Evolutionary conservation across 1,140 invertebrate species (phyloP).

Genomic region (Cyphomyrmex costatus): DNA sequence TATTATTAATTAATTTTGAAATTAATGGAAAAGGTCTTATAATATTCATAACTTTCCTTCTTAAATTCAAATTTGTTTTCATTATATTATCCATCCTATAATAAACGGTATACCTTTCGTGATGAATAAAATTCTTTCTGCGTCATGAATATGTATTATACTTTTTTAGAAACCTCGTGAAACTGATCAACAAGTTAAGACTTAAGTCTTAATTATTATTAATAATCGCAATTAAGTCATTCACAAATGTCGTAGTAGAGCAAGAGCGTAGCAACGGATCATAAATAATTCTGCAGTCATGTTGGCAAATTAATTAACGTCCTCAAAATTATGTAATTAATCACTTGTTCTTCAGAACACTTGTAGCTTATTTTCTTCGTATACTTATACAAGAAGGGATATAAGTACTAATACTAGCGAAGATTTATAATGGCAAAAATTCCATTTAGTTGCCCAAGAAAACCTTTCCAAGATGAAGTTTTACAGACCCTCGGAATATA

Average conservation of each 20-base stretch:
- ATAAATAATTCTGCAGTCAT: constrained; percentile 35
- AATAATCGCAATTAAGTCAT: constrained; percentile 2
- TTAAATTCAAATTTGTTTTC: neutral
- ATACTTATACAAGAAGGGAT: neutral
- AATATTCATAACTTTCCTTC: neutral
- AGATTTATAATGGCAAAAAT: constrained; percentile 35
- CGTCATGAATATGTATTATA: neutral
- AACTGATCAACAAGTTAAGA: neutral
- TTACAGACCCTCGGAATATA: neutral
- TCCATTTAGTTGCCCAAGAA: neutral
- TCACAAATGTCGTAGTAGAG: neutral
- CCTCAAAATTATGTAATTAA: constrained; percentile 36
- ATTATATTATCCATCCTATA: neutral
- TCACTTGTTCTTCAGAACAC: constrained; percentile 17
- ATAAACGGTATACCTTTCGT: neutral
- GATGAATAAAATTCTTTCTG: constrained; percentile 7
- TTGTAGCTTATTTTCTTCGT: constrained; percentile 28
- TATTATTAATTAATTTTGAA: neutral
- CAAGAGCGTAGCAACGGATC: neutral
- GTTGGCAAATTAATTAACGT: constrained; percentile 36
- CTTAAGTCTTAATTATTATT: constrained; percentile 11
- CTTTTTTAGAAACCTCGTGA: neutral
- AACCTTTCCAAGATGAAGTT: constrained; percentile 13
- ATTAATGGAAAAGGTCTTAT: neutral
- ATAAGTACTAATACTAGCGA: neutral